Evolutionary conservation across 2,797 vertebrate species (phyloP), one percentile per base, ranked within the genome.

Genomic region (Gobio occitaniae): DNA sequence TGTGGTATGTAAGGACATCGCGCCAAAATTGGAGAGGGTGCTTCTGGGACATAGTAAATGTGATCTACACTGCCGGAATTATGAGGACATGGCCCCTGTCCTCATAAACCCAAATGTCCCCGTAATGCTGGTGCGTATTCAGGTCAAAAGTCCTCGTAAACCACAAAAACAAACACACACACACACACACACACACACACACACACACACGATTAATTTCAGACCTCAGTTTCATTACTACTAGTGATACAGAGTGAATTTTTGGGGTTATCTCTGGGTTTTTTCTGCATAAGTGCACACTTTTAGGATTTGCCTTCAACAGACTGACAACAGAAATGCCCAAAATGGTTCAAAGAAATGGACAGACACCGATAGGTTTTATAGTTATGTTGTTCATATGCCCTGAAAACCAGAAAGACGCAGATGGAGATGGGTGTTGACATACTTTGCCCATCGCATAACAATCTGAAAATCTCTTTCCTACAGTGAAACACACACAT

Each of bases 351-450:
- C 2, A 65, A 65, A 65, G 38, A 44, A 72, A n/a, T 3, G 16
- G 2, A 71, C 54, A 72, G 38, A 63, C 44, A 63, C 52, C n/a
- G 66, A 65, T 84, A 70, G 41, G 44, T 47, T 80, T 44, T 61
- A 38, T 50, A 47, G 25, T 38, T 16, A 17, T 1, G 10, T 9
- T 69, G 50, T 59, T 54, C 25, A 77, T 36, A 25, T 41, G 32
- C 69, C 25, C 78, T 32, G 56, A 80, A 65, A 10, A 32, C 50
- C 78, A 61, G 47, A 80, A 32, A 80, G 59, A 65, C 32, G 8
- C 74, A 68, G 44, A 66, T 13, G 66, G 10, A 69, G 80, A 63
- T 86, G n/a, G 29, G 41, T 21, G 13, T 74, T 86, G 69, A 74
- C 80, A 66, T 11, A 50, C 56, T 72, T 54, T 38, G 38, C 65